Evolutionary conservation across 2,797 vertebrate species (phyloP).

Genomic region (Schizothorax lantsangensis): DNA sequence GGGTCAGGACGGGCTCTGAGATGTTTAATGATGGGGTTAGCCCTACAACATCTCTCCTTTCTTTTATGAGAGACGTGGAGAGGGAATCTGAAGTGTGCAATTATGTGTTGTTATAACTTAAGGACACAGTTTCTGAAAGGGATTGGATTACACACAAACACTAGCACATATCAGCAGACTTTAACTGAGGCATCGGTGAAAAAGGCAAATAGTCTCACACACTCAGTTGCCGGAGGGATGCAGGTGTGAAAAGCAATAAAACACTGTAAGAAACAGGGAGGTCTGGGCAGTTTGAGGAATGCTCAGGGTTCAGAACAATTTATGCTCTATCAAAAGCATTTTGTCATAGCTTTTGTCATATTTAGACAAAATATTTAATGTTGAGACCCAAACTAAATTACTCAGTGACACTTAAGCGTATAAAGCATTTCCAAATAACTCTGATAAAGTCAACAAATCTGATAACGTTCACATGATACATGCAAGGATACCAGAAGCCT

Average conservation of each 20-base stretch:
- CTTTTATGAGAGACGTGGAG: slow-evolving; percentile 48
- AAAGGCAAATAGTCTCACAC: slow-evolving; percentile 56
- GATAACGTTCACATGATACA: background rate
- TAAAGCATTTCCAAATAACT: background rate
- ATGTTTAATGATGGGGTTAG: slow-evolving; percentile 57
- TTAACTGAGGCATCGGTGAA: slow-evolving; percentile 5
- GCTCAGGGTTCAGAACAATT: background rate
- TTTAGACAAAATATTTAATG: background rate
- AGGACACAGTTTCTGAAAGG: slow-evolving; percentile 26
- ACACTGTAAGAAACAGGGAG: slow-evolving; percentile 38
- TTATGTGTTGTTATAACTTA: slow-evolving; percentile 54
- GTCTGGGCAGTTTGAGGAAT: slow-evolving; percentile 3
- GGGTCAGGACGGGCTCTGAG: slow-evolving; percentile 58
- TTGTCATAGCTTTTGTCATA: background rate
- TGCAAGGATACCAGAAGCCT: background rate
- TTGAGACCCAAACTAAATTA: slow-evolving; percentile 11
- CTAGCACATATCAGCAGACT: slow-evolving; percentile 25
- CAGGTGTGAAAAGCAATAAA: slow-evolving; percentile 59
- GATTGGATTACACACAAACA: slow-evolving; percentile 13
- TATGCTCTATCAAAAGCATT: background rate
- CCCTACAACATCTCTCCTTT: slow-evolving; percentile 44
- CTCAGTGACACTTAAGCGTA: background rate
- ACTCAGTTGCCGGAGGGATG: slow-evolving; percentile 29
- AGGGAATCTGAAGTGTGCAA: slow-evolving; percentile 50
- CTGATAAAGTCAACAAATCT: background rate